Conservation (phyloP, 2,113 vertebrate species). For the Phocoena phocoena region DNA sequence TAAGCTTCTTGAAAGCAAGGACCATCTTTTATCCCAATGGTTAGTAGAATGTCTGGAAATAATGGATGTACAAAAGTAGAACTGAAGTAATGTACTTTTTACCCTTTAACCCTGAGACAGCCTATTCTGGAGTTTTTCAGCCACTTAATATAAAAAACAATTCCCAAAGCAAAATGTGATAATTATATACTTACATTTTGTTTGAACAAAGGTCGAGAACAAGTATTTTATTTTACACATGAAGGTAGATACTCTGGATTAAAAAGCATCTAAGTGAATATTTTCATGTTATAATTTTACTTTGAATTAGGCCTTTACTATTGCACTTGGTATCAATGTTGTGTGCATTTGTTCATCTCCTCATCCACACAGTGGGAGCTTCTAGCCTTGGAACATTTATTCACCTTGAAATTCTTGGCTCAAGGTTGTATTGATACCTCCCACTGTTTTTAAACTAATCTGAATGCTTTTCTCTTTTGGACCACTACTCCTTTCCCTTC, state of each 20-base stretch:
- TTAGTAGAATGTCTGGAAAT: background rate
- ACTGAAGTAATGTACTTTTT: background rate
- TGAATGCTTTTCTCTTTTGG: background rate
- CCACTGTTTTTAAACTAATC: background rate
- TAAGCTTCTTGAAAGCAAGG: slow-evolving; percentile 25
- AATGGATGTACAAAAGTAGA: background rate
- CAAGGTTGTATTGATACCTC: background rate
- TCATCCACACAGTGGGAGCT: background rate
- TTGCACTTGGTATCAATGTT: background rate
- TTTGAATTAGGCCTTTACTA: background rate
- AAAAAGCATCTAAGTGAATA: background rate
- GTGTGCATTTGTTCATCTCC: background rate
- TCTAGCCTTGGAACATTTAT: background rate
- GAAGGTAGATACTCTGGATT: background rate
- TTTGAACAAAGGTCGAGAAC: background rate
- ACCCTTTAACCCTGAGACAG: background rate
- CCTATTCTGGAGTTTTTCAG: background rate
- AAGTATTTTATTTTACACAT: background rate
- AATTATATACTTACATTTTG: background rate
- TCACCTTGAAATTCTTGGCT: background rate
- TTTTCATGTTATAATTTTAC: background rate
- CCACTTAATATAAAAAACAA: background rate
- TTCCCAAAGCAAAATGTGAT: background rate
- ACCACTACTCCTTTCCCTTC: background rate
- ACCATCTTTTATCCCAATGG: background rate